These are phyloP conservation scores for Heterodera carotae DNA, from an alignment of 1,140 invertebrate genomes.

Conservation along the genomic window DNA sequence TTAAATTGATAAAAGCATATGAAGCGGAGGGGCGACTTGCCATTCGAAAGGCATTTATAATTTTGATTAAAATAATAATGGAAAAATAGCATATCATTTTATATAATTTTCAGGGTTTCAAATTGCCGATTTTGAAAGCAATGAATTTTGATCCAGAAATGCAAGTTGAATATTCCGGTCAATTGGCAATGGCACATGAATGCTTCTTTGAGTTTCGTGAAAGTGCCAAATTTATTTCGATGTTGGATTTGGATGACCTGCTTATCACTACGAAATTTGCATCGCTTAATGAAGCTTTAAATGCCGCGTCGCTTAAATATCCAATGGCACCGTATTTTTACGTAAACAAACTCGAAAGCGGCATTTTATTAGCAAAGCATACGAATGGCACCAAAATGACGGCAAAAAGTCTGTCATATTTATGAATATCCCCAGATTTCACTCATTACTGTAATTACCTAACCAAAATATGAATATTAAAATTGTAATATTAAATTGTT, in stretches of 20 bases:
- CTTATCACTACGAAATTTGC: constrained; percentile 25
- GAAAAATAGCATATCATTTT: too few species aligned
- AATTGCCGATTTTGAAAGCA: constrained; percentile 15
- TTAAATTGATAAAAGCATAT: constrained; percentile 36
- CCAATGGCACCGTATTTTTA: constrained; percentile 23
- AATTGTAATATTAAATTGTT: too few species aligned
- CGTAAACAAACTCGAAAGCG: constrained; percentile 31
- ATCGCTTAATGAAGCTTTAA: neutral
- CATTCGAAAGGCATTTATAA: neutral
- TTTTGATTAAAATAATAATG: neutral
- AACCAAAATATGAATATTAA: too few species aligned
- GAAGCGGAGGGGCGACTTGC: constrained; percentile 26
- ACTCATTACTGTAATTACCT: too few species aligned
- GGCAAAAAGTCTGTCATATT: neutral
- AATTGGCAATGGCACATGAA: constrained; percentile 35
- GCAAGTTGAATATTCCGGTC: constrained; percentile 35
- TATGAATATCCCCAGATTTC: too few species aligned
- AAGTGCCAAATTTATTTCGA: constrained; percentile 46
- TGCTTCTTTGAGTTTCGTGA: constrained; percentile 51
- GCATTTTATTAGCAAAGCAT: constrained; percentile 17
- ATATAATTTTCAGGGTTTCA: constrained; percentile 4
- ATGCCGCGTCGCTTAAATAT: constrained; percentile 1
- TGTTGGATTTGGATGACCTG: constrained; percentile 50
- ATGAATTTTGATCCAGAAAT: constrained; percentile 39
- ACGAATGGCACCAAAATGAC: neutral